Percentiles rank a stretch among this genome's conserved stretches.
Evolutionary conservation across 2,797 vertebrate genomes (phyloP).

Genomic region (Pampus argenteus): DNA sequence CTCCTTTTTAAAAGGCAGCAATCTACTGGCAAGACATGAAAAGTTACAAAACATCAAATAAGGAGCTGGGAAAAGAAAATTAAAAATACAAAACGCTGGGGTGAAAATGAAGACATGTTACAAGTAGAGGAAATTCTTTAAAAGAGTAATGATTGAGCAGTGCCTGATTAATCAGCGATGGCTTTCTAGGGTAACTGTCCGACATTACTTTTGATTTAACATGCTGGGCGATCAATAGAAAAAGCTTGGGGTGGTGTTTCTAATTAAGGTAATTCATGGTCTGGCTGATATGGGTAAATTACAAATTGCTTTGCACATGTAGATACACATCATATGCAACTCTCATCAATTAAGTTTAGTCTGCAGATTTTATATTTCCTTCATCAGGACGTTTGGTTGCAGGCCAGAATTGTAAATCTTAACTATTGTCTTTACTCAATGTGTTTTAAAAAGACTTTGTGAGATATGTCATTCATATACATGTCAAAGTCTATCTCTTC

Average conservation of each 20-base stretch:
- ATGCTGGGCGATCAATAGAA: constrained; percentile 78
- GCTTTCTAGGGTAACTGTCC: constrained; percentile 75
- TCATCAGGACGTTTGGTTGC: neutral
- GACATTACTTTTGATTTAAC: constrained; percentile 79
- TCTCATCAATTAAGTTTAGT: constrained; percentile 38
- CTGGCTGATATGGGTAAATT: constrained; percentile 70
- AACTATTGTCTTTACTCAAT: neutral
- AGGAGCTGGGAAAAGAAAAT: constrained; percentile 75
- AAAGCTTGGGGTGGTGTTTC: constrained; percentile 81
- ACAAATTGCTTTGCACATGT: constrained; percentile 72
- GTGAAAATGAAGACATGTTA: constrained; percentile 67
- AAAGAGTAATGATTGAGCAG: constrained; percentile 72
- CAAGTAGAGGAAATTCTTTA: constrained; percentile 67
- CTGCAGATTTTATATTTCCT: constrained; percentile 34
- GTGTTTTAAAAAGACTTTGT: neutral
- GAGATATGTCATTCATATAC: neutral
- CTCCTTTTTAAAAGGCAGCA: constrained; percentile 73
- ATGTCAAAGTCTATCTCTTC: neutral
- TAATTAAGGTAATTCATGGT: constrained; percentile 88
- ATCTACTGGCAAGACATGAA: constrained; percentile 85
- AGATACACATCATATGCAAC: constrained; percentile 48
- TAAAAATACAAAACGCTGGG: constrained; percentile 83
- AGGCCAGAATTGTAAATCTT: neutral
- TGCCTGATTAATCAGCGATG: constrained; percentile 71
- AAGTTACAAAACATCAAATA: constrained; percentile 85